Percentiles rank a stretch among this genome's conserved stretches.
Conservation (phyloP, 2,113 vertebrate genomes). For the Rhodinocichla rosea region DNA sequence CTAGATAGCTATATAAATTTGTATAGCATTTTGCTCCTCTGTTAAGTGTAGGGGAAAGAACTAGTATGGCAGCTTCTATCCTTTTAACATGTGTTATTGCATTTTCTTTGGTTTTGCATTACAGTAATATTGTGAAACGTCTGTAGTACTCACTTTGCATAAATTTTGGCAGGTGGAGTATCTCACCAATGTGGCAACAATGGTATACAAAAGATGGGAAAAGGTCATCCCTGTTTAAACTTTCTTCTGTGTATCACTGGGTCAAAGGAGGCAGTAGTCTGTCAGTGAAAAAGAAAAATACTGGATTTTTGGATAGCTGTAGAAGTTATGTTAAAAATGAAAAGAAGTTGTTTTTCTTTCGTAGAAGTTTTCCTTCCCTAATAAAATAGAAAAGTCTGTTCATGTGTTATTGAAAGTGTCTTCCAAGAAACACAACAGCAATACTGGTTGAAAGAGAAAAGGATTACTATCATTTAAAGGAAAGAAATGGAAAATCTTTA, state of each 20-base stretch:
- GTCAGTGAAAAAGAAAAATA: neutral
- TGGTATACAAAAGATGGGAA: neutral
- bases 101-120: neutral
- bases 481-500: slow-evolving; percentile 46
- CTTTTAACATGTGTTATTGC: neutral
- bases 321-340: neutral
- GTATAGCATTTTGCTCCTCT: neutral
- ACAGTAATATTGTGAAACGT: neutral
- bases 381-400: neutral
- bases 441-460: neutral
- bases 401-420: neutral
- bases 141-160: neutral
- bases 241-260: neutral
- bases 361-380: neutral
- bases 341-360: neutral
- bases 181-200: neutral
- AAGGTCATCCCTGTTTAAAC: neutral
- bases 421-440: slow-evolving; percentile 8
- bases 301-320: neutral
- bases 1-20: neutral
- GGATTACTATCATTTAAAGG: slow-evolving; percentile 39
- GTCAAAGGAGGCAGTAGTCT: neutral
- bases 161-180: neutral
- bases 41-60: neutral
- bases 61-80: neutral